Base-by-base conservation (phyloP, 30 jellyfish, hydroid and myxozoan species). In the Aurelia aurita complex sp. Pacific region DNA sequence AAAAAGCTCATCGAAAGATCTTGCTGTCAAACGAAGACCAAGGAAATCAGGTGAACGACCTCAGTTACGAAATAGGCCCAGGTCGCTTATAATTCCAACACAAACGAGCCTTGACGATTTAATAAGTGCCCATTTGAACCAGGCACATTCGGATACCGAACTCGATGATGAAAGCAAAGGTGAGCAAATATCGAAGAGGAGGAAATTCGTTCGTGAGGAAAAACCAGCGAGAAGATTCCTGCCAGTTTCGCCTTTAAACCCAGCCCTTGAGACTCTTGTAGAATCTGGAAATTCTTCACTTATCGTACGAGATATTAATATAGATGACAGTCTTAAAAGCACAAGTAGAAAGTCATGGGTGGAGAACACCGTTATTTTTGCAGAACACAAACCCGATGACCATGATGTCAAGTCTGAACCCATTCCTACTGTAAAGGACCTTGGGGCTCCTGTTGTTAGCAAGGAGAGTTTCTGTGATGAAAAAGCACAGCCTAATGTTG, bases 61-160 rank as follows among this genome's bases (percentile, higher is more conserved):
- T 4, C 71, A 77, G 59, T 7, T 81, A 55, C 80, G 43, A 16
- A 69, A 71, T 19, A 62, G 90, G 29, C 90, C 90, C 1, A 81
- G 60, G 23, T 81, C 90, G 10, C 90, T 81, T 13, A 71, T 79
- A 18, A 14, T 81, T 8, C 46, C 90, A n/a, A 32, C 82, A 15
- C 80, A 81, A 2, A 32, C 19, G 10, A 67, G 83, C 16, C 67
- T 69, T n/a, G 90, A 81, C 5, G 90, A 81, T 3, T 17, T 81
- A 57, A 23, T 81, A 15, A 36, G 36, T 19, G 73, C 19, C 55
- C 82, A 81, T 55, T 55, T 29, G 50, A 53, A 64, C 66, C 81
- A 81, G 14, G 62, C 67, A 1, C 81, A 81, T 69, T 81, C 90
- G 33, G 83, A 81, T 32, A 54, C 90, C 18, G 90, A 67, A 82